These are phyloP conservation scores for Myzus persicae DNA, from an alignment of 1,140 invertebrate genomes.

Conservation along the genomic window DNA sequence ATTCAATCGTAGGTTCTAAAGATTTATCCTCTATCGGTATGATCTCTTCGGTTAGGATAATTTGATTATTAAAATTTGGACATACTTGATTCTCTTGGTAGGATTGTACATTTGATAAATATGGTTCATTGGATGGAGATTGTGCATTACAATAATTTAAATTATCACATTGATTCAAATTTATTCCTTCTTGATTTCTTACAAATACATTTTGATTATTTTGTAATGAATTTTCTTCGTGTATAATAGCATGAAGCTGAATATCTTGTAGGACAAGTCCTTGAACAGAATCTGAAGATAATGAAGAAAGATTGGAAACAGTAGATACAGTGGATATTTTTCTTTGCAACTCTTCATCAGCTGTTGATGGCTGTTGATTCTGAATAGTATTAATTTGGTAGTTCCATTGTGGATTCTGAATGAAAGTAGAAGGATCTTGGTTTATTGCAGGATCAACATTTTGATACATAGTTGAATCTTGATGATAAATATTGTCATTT, in stretches of 20 bases:
- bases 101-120: neutral
- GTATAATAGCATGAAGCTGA: constrained; percentile 55
- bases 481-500: constrained; percentile 43
- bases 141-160: constrained; percentile 39
- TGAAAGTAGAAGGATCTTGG: constrained; percentile 22
- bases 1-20: neutral
- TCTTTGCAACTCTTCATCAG: constrained; percentile 56
- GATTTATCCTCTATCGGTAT: constrained; percentile 24
- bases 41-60: neutral
- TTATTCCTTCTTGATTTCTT: constrained; percentile 45
- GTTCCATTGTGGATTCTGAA: constrained; percentile 47
- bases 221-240: constrained; percentile 48
- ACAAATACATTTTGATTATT: constrained; percentile 36
- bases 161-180: constrained; percentile 7
- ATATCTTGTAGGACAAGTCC: constrained; percentile 52
- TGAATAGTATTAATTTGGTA: constrained; percentile 25
- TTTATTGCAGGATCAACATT: constrained; percentile 32
- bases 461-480: constrained; percentile 49
- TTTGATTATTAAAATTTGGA: constrained; percentile 30
- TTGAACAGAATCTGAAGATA: constrained; percentile 57
- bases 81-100: constrained; percentile 51
- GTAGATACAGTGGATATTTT: constrained; percentile 59
- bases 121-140: constrained; percentile 20
- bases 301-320: constrained; percentile 56
- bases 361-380: constrained; percentile 16